phyloP scores from a whole-genome alignment of 2,113 vertebrate genomes.

The Sporophila hypoxantha region DNA sequence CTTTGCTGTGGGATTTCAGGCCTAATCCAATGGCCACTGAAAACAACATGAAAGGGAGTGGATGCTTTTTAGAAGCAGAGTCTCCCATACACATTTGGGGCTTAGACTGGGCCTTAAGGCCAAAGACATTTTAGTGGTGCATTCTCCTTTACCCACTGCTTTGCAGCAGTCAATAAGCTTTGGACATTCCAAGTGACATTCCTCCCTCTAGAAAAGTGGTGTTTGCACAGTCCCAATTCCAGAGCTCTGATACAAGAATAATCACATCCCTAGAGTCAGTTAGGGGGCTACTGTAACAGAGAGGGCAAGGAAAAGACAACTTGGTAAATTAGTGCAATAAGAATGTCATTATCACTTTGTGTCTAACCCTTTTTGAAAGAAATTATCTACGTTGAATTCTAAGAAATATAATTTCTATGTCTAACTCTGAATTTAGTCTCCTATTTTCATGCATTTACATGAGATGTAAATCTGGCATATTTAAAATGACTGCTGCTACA shows the following conservation, averaged over 20 bases:
- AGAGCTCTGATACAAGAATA: background rate
- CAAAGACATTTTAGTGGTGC: background rate
- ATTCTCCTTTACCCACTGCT: background rate
- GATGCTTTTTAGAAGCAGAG: background rate
- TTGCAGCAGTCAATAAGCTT: background rate
- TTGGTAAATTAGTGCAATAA: background rate
- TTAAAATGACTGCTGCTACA: background rate
- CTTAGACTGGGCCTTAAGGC: background rate
- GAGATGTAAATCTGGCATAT: constrained; percentile 21
- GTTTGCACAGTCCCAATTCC: background rate
- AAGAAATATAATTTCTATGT: background rate
- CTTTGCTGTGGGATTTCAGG: background rate
- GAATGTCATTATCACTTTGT: background rate
- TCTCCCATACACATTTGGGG: background rate
- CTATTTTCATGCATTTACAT: constrained; percentile 27
- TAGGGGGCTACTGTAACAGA: background rate
- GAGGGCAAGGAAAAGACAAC: background rate
- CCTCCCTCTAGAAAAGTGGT: background rate
- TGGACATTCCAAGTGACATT: background rate
- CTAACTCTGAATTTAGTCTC: background rate
- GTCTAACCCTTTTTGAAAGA: background rate
- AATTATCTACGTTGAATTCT: background rate
- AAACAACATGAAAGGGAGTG: background rate
- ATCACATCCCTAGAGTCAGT: background rate
- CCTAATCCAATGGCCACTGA: background rate